A percentile compares a stretch with the other conserved stretches of the same genome.
Conservation (phyloP, 92 coral and sea anemone species). For the Galaxea fascicularis region DNA sequence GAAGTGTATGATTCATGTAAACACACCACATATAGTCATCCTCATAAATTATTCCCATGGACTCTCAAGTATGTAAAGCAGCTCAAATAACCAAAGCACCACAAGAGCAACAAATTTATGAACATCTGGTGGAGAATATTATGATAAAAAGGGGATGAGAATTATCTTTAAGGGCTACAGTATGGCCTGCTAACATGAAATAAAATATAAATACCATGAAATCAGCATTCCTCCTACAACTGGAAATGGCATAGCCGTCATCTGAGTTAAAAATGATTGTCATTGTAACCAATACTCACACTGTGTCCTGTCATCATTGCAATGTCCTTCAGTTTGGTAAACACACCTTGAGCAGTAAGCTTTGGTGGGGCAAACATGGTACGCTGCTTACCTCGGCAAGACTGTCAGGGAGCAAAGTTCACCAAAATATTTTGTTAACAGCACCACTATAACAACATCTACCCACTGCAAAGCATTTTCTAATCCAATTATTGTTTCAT, state of each 20-base stretch:
- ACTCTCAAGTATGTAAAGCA: too few species aligned
- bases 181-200: too few species aligned
- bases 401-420: conserved; percentile 54
- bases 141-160: too few species aligned
- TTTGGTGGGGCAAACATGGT: conserved; percentile 99
- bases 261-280: neutral
- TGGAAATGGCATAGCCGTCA: neutral
- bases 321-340: conserved; percentile 87
- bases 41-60: too few species aligned
- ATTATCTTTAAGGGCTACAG: too few species aligned
- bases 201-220: too few species aligned
- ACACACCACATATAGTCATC: too few species aligned
- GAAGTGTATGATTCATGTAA: too few species aligned
- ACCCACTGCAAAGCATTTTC: neutral
- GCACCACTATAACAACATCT: neutral
- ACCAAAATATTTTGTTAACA: neutral
- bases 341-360: conserved; percentile 90
- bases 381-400: conserved; percentile 90
- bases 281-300: conserved; percentile 58
- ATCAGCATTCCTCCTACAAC: too few species aligned
- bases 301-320: conserved; percentile 96
- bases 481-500: neutral
- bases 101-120: too few species aligned
- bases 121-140: too few species aligned
- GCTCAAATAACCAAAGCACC: too few species aligned